phyloP scores from a whole-genome alignment of 2,888 invertebrate genomes.

The Germaria angustata region DNA sequence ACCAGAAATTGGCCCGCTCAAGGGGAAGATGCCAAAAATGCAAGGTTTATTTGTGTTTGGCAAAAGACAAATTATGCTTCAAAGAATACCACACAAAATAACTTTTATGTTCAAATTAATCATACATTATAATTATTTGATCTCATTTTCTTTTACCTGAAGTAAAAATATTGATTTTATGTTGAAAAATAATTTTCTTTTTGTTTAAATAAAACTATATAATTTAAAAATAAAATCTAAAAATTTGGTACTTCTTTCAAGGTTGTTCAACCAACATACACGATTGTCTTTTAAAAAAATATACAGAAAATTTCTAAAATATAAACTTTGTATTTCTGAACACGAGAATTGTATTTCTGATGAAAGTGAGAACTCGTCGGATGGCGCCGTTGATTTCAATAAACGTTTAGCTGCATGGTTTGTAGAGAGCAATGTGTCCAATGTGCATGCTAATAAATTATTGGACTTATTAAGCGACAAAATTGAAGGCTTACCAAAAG shows the following conservation, averaged over 20 bases:
- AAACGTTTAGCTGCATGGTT: slow-evolving; percentile 38
- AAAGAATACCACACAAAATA: slow-evolving; percentile 12
- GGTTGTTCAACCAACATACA: too few relatives aligned
- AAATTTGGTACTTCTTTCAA: too few relatives aligned
- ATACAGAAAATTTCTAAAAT: too few relatives aligned
- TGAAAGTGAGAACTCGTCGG: background rate
- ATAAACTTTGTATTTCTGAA: slow-evolving; percentile 37
- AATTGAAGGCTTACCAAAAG: slow-evolving; percentile 30
- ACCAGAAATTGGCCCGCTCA: background rate
- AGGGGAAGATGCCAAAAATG: slow-evolving; percentile 17
- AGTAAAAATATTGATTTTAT: too few relatives aligned
- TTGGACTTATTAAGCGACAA: slow-evolving; percentile 34
- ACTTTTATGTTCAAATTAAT: background rate
- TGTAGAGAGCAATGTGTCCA: slow-evolving; percentile 24
- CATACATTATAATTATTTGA: background rate
- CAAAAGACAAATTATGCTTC: background rate
- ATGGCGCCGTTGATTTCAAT: slow-evolving; percentile 38
- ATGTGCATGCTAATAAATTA: slow-evolving; percentile 34
- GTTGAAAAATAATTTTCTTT: too few relatives aligned
- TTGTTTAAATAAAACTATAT: too few relatives aligned
- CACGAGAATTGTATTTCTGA: slow-evolving; percentile 30
- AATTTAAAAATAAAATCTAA: too few relatives aligned
- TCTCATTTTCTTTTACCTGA: background rate
- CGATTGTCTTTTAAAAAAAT: too few relatives aligned
- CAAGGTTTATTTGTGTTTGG: background rate